Base-by-base conservation (phyloP, 1,140 invertebrate genomes). In the Drosophila ercepeae region DNA sequence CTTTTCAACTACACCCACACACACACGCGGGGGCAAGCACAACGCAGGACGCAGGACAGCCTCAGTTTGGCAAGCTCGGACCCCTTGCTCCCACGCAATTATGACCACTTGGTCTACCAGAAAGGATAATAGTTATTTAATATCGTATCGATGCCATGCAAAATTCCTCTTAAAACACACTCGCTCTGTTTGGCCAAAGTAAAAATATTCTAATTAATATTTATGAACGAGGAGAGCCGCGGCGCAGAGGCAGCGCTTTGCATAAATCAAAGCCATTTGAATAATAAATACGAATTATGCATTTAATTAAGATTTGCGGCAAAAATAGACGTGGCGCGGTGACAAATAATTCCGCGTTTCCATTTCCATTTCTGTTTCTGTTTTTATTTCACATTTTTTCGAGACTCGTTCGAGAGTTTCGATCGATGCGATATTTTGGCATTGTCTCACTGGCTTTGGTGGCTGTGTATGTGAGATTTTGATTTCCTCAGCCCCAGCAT, bases 271-370 rank as follows among this genome's bases (percentile, higher is more conserved):
- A 60, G 70, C 58, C 55, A 88, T 82, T 88, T 86, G 82, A 88
- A 86, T 86, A 88, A 78, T 82, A 88, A 78, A 86, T 81, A 61
- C 82, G 82, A 88, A 88, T 88, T 86, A 86, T 86, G 82, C 77
- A 86, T 86, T 86, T 88, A 86, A 86, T 86, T 86, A 86, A 86
- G 82, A 88, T 78, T 88, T 88, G 65, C 53, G 55, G 63, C 75
- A 53, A 64, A 75, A 54, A 68, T 48, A 49, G 50, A 21, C 46
- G 29, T 13, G 8, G 19, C 32, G 21, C 8, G 42, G 65, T 9
- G 36, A 36, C 36, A 55, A 69, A 61, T 42, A 58, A 58, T 75
- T 71, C 73, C 67, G 27, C 46, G 39, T 55, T 48, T 41, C 45
- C 75, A 63, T 48, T 68, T 25, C 44, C 27, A 52, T 60, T 67